These are phyloP conservation scores for Halichoerus grypus DNA, from an alignment of 2,113 vertebrate genomes.

Conservation along the genomic window DNA sequence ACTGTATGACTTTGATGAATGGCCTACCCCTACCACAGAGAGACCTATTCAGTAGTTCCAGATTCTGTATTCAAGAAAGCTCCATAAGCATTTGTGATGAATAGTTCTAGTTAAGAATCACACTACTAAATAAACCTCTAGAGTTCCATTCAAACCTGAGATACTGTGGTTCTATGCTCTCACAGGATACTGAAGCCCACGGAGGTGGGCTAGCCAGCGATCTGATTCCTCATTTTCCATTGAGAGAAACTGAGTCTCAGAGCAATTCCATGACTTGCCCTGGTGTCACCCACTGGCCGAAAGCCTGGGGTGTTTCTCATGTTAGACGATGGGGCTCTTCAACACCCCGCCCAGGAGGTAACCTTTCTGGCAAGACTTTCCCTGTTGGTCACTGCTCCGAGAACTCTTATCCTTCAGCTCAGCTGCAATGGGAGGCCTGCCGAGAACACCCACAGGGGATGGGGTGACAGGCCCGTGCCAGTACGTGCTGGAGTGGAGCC, in stretches of 20 bases:
- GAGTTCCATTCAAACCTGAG: background rate
- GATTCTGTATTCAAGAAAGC: background rate
- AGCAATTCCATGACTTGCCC: background rate
- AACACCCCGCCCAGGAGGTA: background rate
- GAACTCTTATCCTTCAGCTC: background rate
- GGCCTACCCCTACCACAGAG: background rate
- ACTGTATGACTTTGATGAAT: background rate
- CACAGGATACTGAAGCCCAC: background rate
- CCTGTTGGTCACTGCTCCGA: background rate
- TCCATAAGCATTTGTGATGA: background rate
- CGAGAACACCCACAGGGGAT: background rate
- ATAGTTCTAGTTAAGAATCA: background rate
- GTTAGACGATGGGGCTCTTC: background rate
- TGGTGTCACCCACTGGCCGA: accelerated
- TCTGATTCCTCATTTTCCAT: background rate
- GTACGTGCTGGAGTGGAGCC: background rate
- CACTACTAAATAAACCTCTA: background rate
- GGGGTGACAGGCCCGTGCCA: background rate
- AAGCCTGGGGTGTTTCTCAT: background rate
- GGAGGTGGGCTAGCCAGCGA: background rate
- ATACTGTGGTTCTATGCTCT: background rate
- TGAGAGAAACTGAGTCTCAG: background rate
- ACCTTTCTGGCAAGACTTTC: background rate
- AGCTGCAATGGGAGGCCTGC: background rate
- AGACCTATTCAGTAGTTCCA: background rate